A percentile compares a stretch with the other conserved stretches of the same genome.
Conservation (phyloP, 2,113 vertebrate genomes). For the Varanus komodoensis region DNA sequence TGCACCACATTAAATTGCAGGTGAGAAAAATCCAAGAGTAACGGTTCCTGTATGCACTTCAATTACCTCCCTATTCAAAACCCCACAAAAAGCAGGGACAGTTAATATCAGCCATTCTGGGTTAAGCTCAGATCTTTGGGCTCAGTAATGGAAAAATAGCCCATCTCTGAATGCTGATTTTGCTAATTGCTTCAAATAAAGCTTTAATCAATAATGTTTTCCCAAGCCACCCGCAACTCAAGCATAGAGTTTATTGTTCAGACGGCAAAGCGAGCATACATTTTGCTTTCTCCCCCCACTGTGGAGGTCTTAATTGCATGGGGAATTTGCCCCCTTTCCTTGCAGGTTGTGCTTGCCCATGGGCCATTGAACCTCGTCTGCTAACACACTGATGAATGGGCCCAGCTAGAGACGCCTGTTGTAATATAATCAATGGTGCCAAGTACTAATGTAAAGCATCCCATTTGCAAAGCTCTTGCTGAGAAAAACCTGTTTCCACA, state of each 20-base stretch:
- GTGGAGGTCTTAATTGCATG: slow-evolving; percentile 43
- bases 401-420: background rate
- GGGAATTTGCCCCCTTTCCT: slow-evolving; percentile 40
- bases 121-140: slow-evolving; percentile 15
- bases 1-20: background rate
- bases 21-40: background rate
- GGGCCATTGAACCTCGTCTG: slow-evolving; percentile 23
- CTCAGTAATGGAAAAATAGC: slow-evolving; percentile 34
- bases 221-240: background rate
- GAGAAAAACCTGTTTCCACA: background rate
- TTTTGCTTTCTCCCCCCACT: slow-evolving; percentile 39
- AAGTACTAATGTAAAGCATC: slow-evolving; percentile 1
- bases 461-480: background rate
- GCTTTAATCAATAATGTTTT: background rate
- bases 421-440: background rate
- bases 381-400: slow-evolving; percentile 1
- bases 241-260: slow-evolving; percentile 25
- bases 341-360: slow-evolving; percentile 35
- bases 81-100: too few relatives aligned
- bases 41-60: background rate
- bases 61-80: background rate
- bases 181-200: too few relatives aligned
- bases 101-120: background rate
- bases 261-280: slow-evolving; percentile 43
- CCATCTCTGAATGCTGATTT: too few relatives aligned